Evolutionary conservation across 1,140 invertebrate genomes (phyloP).

Genomic region (Drosophila fuyamai): DNA sequence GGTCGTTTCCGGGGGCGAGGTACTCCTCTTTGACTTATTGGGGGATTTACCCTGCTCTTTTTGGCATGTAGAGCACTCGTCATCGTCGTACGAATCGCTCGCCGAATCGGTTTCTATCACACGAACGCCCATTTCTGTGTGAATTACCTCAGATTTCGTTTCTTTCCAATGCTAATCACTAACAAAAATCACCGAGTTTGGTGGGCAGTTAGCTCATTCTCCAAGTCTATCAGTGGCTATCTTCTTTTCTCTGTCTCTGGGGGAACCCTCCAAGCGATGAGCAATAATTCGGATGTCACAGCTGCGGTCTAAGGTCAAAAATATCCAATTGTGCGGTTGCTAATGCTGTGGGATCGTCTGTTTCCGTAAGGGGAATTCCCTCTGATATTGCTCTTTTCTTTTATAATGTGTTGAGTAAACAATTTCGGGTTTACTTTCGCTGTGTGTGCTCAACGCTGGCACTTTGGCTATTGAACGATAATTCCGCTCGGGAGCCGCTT

Average conservation of each 20-base stretch:
- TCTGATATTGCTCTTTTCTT: slow-evolving; percentile 18
- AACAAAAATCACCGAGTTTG: slow-evolving; percentile 53
- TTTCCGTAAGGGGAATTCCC: slow-evolving; percentile 53
- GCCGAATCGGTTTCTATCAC: slow-evolving; percentile 71
- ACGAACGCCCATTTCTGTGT: slow-evolving; percentile 65
- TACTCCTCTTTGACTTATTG: slow-evolving; percentile 35
- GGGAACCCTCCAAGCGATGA: slow-evolving; percentile 31
- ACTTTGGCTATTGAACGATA: slow-evolving; percentile 59
- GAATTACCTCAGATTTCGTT: slow-evolving; percentile 42
- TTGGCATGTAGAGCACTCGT: slow-evolving; percentile 58
- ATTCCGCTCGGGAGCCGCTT: slow-evolving; percentile 32
- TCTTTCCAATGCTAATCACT: slow-evolving; percentile 64
- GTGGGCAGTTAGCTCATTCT: slow-evolving; percentile 24
- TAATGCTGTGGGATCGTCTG: slow-evolving; percentile 8
- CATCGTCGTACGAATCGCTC: slow-evolving; percentile 73
- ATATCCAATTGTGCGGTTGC: slow-evolving; percentile 53
- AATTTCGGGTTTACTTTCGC: slow-evolving; percentile 12
- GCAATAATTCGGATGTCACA: slow-evolving; percentile 14
- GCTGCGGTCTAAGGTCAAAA: slow-evolving; percentile 24
- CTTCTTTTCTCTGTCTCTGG: slow-evolving; percentile 19
- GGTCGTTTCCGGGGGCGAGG: slow-evolving; percentile 17
- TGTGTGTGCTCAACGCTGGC: slow-evolving; percentile 28
- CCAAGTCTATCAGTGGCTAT: slow-evolving; percentile 15
- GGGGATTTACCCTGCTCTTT: slow-evolving; percentile 36
- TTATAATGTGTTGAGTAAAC: slow-evolving; percentile 4